Evolutionary conservation across 2,888 invertebrate genomes (phyloP).

Genomic region (Emmelina monodactyla): DNA sequence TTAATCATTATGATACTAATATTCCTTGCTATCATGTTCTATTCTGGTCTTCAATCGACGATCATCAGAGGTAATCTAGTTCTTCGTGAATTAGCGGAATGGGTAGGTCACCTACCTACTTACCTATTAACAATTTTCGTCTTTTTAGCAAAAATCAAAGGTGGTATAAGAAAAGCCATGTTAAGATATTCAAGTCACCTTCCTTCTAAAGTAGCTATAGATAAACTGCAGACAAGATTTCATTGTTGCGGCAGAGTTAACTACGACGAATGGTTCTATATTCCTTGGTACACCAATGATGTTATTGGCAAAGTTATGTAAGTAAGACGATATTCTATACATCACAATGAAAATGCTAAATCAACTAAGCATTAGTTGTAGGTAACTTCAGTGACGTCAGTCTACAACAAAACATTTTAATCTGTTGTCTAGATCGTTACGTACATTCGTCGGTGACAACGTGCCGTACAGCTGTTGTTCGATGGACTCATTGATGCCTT

Average conservation of each 20-base stretch:
- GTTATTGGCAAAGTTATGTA: too few relatives aligned
- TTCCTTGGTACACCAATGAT: conserved; percentile 66
- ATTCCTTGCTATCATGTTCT: conserved; percentile 54
- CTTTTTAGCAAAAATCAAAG: conserved; percentile 49
- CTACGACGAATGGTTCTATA: conserved; percentile 70
- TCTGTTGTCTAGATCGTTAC: too few relatives aligned
- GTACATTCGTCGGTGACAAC: conserved; percentile 56
- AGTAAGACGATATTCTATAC: too few relatives aligned
- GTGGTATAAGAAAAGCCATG: conserved; percentile 68
- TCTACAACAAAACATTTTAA: too few relatives aligned
- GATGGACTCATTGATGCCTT: conserved; percentile 58
- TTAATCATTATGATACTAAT: conserved; percentile 49
- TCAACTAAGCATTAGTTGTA: too few relatives aligned
- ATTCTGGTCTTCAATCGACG: conserved; percentile 52
- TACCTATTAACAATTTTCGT: not conserved
- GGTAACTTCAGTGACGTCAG: too few relatives aligned
- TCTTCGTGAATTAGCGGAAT: not conserved
- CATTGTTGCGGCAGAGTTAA: conserved; percentile 69
- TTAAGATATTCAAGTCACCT: conserved; percentile 61
- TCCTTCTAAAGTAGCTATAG: conserved; percentile 62
- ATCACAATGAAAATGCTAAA: too few relatives aligned
- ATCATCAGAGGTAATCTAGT: conserved; percentile 41
- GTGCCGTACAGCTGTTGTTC: conserved; percentile 72
- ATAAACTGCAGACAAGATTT: conserved; percentile 67
- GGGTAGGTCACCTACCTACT: not conserved